Percentiles rank a stretch among this genome's conserved stretches.
Evolutionary conservation across 2,797 vertebrate genomes (phyloP).

Genomic region (Cirrhinus mrigala): DNA sequence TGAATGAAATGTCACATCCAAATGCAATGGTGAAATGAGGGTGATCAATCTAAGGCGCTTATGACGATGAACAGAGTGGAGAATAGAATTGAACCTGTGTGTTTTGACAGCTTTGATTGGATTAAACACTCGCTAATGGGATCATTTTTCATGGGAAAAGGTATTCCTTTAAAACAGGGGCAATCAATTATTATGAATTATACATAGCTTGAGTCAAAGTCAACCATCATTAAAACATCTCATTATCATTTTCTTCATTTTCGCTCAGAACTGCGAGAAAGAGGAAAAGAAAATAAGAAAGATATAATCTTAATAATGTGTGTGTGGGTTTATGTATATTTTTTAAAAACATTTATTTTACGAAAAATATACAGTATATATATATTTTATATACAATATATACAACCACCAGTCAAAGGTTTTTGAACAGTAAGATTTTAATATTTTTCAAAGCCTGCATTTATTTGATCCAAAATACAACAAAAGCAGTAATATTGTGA

Average conservation of each 20-base stretch:
- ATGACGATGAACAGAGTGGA: constrained; percentile 92
- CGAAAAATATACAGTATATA: too few species aligned
- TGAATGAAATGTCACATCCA: constrained; percentile 89
- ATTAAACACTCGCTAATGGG: constrained; percentile 95
- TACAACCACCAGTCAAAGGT: too few species aligned
- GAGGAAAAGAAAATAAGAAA: constrained; percentile 19
- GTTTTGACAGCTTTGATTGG: constrained; percentile 97
- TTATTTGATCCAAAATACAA: too few species aligned
- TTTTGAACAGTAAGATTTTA: too few species aligned
- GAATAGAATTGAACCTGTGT: constrained; percentile 83
- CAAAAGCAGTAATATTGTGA: too few species aligned
- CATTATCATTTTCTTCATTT: constrained; percentile 93
- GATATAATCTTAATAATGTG: constrained; percentile 12
- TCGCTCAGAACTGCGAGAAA: constrained; percentile 69
- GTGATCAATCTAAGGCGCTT: constrained; percentile 94
- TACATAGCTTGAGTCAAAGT: constrained; percentile 92
- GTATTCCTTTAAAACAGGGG: constrained; percentile 87
- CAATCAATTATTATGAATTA: constrained; percentile 99
- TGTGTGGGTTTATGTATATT: neutral
- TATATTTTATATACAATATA: too few species aligned
- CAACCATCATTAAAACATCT: constrained; percentile 98
- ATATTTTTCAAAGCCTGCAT: too few species aligned
- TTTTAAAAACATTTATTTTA: neutral
- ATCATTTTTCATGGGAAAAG: constrained; percentile 96
- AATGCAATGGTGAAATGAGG: constrained; percentile 77